These are phyloP conservation scores for Nymphalis io DNA, from an alignment of 1,140 invertebrate species.

Conservation along the genomic window DNA sequence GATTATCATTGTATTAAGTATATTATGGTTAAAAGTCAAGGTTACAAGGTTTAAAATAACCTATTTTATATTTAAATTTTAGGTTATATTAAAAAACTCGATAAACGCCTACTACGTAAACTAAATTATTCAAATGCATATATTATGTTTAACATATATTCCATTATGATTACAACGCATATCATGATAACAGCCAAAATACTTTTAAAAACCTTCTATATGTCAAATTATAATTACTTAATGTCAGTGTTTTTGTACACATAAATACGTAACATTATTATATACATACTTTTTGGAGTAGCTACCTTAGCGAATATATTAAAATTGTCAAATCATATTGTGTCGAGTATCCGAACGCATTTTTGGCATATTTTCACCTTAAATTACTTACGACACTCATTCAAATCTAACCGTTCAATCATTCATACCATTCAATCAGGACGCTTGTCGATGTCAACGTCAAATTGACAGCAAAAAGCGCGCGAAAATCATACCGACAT, in stretches of 20 bases:
- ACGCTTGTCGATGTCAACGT: not conserved
- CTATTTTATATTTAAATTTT: not conserved
- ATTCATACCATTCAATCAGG: not conserved
- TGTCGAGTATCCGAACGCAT: slow-evolving; percentile 22
- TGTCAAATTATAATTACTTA: not conserved
- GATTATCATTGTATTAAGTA: too few species aligned
- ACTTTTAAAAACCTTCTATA: not conserved
- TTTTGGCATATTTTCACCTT: slow-evolving; percentile 26
- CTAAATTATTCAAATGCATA: slow-evolving; percentile 6
- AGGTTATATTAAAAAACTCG: not conserved
- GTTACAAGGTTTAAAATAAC: not conserved
- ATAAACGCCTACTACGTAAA: not conserved
- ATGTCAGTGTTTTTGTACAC: slow-evolving; percentile 15
- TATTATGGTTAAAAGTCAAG: not conserved
- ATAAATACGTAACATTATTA: slow-evolving; percentile 23
- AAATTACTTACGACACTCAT: not conserved
- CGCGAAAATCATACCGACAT: not conserved
- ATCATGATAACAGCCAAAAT: slow-evolving; percentile 20
- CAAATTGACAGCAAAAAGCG: not conserved
- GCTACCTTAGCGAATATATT: slow-evolving; percentile 18
- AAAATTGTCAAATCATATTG: slow-evolving; percentile 19
- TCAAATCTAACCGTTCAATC: not conserved
- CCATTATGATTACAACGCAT: slow-evolving; percentile 3
- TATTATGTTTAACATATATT: slow-evolving; percentile 17
- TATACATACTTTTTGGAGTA: slow-evolving; percentile 30